Evolutionary conservation across 1,140 invertebrate genomes (phyloP).

Genomic region (Berghia stephanieae): DNA sequence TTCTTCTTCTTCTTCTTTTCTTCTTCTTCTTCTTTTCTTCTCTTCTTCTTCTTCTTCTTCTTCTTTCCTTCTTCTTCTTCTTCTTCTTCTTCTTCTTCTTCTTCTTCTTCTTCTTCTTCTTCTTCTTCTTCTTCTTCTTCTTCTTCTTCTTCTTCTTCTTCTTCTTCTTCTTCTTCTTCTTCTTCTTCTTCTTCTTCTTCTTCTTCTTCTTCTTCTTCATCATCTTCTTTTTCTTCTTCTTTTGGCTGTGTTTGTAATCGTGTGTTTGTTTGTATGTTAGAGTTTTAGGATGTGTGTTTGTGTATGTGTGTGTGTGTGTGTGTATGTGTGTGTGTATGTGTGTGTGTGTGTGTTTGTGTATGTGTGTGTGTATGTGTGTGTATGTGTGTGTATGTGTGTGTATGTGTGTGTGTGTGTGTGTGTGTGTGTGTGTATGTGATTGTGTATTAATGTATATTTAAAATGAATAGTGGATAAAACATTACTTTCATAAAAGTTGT

Average conservation of each 20-base stretch:
- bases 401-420: slow-evolving; percentile 15
- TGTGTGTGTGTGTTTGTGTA: slow-evolving; percentile 13
- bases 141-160: neutral
- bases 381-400: slow-evolving; percentile 12
- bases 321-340: slow-evolving; percentile 7
- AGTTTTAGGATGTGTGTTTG: slow-evolving; percentile 3
- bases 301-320: slow-evolving; percentile 16
- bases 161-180: neutral
- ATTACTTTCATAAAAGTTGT: no score
- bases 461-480: no score
- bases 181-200: neutral
- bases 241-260: neutral
- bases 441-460: neutral
- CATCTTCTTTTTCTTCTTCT: neutral
- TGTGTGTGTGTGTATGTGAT: slow-evolving; percentile 11
- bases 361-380: slow-evolving; percentile 4
- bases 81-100: no score
- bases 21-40: neutral
- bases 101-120: neutral
- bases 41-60: neutral
- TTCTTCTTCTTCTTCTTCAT: neutral
- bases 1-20: neutral
- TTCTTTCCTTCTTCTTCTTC: no score
- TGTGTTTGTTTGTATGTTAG: neutral
- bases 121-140: neutral